These are phyloP conservation scores for Ceraclea dissimilis DNA, from an alignment of 2,888 invertebrate genomes.

Conservation along the genomic window DNA sequence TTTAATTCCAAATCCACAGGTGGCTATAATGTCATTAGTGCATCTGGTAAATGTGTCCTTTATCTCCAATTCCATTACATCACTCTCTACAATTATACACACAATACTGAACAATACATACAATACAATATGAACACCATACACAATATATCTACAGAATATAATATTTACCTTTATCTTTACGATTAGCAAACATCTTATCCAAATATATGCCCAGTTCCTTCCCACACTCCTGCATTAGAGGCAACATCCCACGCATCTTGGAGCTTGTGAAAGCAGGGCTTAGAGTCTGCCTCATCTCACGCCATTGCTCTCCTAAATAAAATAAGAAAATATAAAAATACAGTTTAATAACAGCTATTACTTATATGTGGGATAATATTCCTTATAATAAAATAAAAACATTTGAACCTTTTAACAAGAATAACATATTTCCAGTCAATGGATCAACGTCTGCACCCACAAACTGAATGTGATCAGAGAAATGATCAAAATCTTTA, in stretches of 20 bases:
- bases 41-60: constrained; percentile 23
- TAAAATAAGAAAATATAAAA: no score
- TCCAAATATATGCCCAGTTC: constrained; percentile 28
- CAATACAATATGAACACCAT: no score
- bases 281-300: constrained; percentile 30
- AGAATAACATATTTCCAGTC: constrained; percentile 30
- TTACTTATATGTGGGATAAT: no score
- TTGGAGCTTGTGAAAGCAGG: constrained; percentile 31
- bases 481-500: constrained; percentile 31
- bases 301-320: constrained; percentile 27
- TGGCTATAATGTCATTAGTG: constrained; percentile 27
- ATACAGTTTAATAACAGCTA: no score
- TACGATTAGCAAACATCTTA: neutral
- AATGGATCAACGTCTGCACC: constrained; percentile 30
- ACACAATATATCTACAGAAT: no score
- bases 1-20: constrained; percentile 25
- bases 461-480: constrained; percentile 29
- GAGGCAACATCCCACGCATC: constrained; percentile 30
- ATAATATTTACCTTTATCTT: constrained; percentile 4
- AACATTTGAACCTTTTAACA: constrained; percentile 26
- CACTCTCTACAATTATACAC: neutral
- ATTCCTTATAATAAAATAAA: no score
- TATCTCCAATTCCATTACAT: constrained; percentile 14
- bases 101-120: no score
- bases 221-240: constrained; percentile 28